Evolutionary conservation across 2,797 vertebrate genomes (phyloP).

Genomic region (Choloepus didactylus): DNA sequence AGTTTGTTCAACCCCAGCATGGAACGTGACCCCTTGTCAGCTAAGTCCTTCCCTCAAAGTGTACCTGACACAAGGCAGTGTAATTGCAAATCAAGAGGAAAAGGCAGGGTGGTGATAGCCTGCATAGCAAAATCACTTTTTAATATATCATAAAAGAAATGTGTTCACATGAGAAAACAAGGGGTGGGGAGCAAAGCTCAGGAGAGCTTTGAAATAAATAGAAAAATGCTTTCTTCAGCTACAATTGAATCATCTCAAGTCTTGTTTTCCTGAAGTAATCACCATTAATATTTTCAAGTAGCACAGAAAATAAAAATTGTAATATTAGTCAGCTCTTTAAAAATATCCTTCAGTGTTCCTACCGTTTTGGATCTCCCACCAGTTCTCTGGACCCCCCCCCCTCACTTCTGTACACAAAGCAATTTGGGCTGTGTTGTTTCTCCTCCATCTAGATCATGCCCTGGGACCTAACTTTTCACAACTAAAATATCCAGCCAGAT

Average conservation of each 20-base stretch:
- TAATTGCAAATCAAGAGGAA: background rate
- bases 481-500: background rate
- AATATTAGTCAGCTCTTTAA: background rate
- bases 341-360: background rate
- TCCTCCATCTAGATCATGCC: background rate
- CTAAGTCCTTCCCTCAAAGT: background rate
- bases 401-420: background rate
- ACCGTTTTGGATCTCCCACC: background rate
- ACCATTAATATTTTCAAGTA: background rate
- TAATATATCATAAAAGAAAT: conserved; percentile 2
- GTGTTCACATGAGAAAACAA: background rate
- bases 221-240: background rate
- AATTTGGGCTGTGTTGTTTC: background rate
- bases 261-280: background rate
- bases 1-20: background rate
- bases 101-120: background rate
- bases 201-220: conserved; percentile 11
- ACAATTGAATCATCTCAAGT: background rate
- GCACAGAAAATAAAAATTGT: background rate
- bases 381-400: background rate
- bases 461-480: background rate
- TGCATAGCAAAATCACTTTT: background rate
- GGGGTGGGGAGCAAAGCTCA: background rate
- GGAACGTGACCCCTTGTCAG: background rate
- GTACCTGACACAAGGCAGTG: background rate